Evolutionary conservation across 2,113 vertebrate species (phyloP), one percentile per base, ranked within the genome.

Genomic region (Donacobius atricapilla): DNA sequence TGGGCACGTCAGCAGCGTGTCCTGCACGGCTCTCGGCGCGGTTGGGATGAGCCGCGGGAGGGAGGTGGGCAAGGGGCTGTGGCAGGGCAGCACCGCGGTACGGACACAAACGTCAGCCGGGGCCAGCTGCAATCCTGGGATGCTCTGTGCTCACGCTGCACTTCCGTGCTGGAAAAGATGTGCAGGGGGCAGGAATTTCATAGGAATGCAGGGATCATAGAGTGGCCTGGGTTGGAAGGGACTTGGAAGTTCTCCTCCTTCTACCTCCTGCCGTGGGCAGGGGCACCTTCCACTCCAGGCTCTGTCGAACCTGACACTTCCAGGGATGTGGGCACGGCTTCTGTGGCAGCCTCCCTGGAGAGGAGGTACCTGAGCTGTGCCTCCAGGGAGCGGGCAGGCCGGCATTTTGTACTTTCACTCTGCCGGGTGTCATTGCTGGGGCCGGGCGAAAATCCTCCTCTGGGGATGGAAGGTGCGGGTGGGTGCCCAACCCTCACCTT

Each of bases 251-350:
- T 37, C 33, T 27, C 11, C 17, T 30, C 13, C 10, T 37, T 15
- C 14, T 25, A 31, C 9, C 8, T 15, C n/a, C 10, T 61, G 45
- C 64, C 56, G 0, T 17, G 56, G 40, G 48, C 56, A 71, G 57
- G 20, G 48, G 35, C 57, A 37, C 17, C 31, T 64, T 5, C 50
- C 35, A 7, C 50, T 48, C 30, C 35, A 8, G 3, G 58, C 48
- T 31, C 33, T 2, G 1, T 15, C 9, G 2, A 24, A 1, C 25
- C n/a, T 31, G 65, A 19, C n/a, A 6, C 23, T 47, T 7, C 10
- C 30, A 31, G 85, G 42, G 50, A 42, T 13, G 35, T n/a, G 11
- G 25, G 31, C 57, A 7, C 76, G 13, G 68, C 58, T 80, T 5
- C 35, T 33, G 53, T 6, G 13, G 15, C 57, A 42, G 7, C 5